phyloP scores from a whole-genome alignment of 2,113 vertebrate species.

The Pipa parva region DNA sequence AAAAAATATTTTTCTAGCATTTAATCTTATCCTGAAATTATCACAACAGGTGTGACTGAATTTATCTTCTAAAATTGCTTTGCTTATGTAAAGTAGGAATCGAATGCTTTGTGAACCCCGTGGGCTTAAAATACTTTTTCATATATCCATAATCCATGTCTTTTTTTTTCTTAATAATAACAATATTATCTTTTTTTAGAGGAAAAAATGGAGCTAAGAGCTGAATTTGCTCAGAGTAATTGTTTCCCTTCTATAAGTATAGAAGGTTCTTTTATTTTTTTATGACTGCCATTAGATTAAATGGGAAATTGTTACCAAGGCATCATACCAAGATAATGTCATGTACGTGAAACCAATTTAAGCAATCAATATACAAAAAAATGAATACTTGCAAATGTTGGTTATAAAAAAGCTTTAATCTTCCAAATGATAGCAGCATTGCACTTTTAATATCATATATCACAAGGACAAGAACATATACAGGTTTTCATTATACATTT shows the following conservation, averaged over 20 bases:
- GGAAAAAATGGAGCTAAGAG: slow-evolving; percentile 7
- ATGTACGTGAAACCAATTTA: slow-evolving; percentile 6
- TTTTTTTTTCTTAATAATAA: slow-evolving; percentile 17
- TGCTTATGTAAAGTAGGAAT: neutral
- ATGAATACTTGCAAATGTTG: slow-evolving; percentile 24
- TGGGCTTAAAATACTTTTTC: neutral
- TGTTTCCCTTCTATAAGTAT: slow-evolving; percentile 14
- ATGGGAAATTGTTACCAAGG: slow-evolving; percentile 15
- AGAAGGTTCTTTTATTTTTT: slow-evolving; percentile 19
- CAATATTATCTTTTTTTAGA: slow-evolving; percentile 8
- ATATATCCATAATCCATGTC: neutral
- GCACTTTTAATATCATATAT: neutral
- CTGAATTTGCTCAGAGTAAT: slow-evolving; percentile 15
- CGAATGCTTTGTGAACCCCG: neutral
- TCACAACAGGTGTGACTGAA: neutral
- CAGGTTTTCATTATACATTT: too few relatives aligned
- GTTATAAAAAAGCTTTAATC: slow-evolving; percentile 1
- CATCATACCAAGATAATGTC: neutral
- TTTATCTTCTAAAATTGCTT: neutral
- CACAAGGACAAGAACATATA: too few relatives aligned
- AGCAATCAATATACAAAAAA: slow-evolving; percentile 37
- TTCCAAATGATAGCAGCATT: neutral
- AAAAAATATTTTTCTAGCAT: too few relatives aligned
- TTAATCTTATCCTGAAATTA: too few relatives aligned
- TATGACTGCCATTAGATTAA: slow-evolving; percentile 16